Evolutionary conservation across 2,797 vertebrate genomes (phyloP).

Genomic region (Sebastes nivosus): DNA sequence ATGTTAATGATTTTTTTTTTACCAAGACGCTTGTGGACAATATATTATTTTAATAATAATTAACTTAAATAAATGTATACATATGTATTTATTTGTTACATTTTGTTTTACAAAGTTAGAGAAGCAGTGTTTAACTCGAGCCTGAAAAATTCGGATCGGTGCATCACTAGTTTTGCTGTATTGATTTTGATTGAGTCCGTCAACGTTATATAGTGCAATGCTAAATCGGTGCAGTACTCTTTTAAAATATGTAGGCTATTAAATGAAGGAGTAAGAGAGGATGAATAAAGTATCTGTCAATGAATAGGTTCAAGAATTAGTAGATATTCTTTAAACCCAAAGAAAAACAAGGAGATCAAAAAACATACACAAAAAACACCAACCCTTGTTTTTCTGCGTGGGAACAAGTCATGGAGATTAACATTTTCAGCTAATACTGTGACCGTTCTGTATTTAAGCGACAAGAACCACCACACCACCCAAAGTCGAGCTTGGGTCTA

Average conservation of each 20-base stretch:
- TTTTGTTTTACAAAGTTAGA: neutral
- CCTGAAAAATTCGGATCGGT: no score
- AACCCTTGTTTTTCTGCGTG: neutral
- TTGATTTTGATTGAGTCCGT: neutral
- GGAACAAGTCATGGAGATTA: neutral
- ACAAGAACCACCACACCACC: neutral
- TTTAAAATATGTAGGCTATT: neutral
- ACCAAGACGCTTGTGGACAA: no score
- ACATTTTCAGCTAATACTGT: neutral
- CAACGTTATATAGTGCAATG: neutral
- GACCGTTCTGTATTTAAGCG: constrained; percentile 1
- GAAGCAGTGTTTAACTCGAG: no score
- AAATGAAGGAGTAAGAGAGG: neutral
- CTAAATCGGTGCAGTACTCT: neutral
- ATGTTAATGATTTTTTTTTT: no score
- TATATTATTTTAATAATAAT: no score
- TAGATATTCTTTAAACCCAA: neutral
- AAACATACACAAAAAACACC: neutral
- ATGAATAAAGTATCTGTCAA: neutral
- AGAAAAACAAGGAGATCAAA: neutral
- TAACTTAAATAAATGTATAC: no score
- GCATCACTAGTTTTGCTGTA: neutral
- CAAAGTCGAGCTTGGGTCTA: neutral
- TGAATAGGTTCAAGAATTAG: neutral
- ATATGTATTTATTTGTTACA: no score